Conservation (phyloP, 2,888 invertebrate species). For the Drosophila phalerata region DNA sequence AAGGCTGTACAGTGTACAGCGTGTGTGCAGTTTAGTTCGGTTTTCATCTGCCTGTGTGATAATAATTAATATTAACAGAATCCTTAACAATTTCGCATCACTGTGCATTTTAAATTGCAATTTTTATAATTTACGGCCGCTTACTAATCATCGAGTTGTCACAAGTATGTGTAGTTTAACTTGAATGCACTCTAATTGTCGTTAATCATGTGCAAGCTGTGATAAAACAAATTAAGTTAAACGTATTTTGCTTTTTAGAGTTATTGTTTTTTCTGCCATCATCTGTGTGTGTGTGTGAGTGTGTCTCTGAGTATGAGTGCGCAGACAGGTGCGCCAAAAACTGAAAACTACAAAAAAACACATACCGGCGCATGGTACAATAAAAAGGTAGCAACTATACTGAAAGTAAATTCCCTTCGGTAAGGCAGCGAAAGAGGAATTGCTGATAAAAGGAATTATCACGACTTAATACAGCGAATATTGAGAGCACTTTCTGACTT, state of each 20-base stretch:
- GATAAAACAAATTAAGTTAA: constrained; percentile 11
- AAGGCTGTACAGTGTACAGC: background rate
- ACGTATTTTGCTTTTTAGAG: constrained; percentile 12
- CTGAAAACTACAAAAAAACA: constrained; percentile 22
- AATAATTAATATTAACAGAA: constrained; percentile 11
- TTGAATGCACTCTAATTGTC: constrained; percentile 25
- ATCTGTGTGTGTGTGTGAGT: background rate
- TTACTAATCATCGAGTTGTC: constrained; percentile 40
- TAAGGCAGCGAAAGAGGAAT: too few species aligned
- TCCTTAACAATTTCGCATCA: constrained; percentile 5
- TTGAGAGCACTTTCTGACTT: too few species aligned
- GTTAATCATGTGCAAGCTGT: constrained; percentile 17
- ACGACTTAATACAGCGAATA: too few species aligned
- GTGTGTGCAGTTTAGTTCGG: constrained; percentile 11
- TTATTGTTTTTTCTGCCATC: constrained; percentile 11
- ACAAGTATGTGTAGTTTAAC: constrained; percentile 49
- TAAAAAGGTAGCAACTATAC: too few species aligned
- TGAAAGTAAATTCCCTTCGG: too few species aligned
- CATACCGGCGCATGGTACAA: constrained; percentile 23
- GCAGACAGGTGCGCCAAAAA: constrained; percentile 63
- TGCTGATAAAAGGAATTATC: too few species aligned
- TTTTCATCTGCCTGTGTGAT: constrained; percentile 30
- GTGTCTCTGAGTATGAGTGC: constrained; percentile 40
- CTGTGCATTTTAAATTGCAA: constrained; percentile 5
- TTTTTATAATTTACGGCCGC: constrained; percentile 30